Evolutionary conservation across 2,888 invertebrate genomes (phyloP), one percentile per base, ranked within the genome.

Genomic region (Phymatocera aterrima): DNA sequence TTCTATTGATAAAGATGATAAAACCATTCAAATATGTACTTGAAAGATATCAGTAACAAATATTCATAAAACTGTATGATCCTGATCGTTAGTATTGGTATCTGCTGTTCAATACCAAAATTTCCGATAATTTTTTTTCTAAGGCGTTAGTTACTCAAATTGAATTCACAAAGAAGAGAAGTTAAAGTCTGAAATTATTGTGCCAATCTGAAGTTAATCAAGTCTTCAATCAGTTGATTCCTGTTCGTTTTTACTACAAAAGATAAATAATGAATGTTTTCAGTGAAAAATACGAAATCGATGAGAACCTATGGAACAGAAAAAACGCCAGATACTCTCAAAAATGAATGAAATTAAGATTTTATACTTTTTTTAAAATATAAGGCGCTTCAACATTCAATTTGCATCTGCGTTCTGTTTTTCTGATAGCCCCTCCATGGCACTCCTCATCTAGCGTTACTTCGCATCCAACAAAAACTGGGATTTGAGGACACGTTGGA

Each of bases 341-440:
- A 18, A 61, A 37, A 37, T 18, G 18, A 34, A 61, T 15, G 8
- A 34, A 51, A 46, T n/a, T 65, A 21, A 37, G 34, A n/a, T 74
- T 57, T 68, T 82, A 64, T 88, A 97, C 97, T 94, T 98, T 98
- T 91, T 98, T 98, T 79, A 98, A 93, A 75, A 98, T 92, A 90
- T 98, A 98, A 0, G 98, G 98, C 15, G 97, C 98, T 82, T 98
- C 98, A 0, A 98, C 96, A 87, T 97, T 96, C 77, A 98, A 92
- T 91, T 96, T 95, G 90, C 98, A 98, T 77, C 96, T 94, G 78
- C 98, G 92, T 82, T 96, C 96, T 37, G 98, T 96, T 82, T 95
- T 93, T 85, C 96, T 93, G 83, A 95, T 92, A 0, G 97, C 94
- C 82, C 96, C 95, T 90, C 97, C 97, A 60, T 95, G 93, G 79